Conservation (phyloP, 2,797 vertebrate genomes). For the Poeciliopsis gracilis region DNA sequence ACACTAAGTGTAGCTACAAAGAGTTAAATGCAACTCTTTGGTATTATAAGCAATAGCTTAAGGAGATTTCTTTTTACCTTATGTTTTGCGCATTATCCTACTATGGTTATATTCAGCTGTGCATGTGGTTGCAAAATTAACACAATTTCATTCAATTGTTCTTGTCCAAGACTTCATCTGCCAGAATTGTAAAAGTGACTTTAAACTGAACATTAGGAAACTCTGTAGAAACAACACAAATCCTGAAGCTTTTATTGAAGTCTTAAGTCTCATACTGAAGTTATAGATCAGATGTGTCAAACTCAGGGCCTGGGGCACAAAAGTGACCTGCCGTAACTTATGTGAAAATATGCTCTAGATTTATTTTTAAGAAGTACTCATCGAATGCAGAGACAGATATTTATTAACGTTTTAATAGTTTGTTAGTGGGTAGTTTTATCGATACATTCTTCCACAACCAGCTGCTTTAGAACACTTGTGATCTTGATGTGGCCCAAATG, state of each 20-base stretch:
- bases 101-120: neutral
- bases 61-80: neutral
- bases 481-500: neutral
- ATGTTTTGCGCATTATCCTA: neutral
- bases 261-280: no score
- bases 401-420: no score
- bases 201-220: neutral
- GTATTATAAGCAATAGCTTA: neutral
- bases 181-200: neutral
- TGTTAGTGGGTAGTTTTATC: neutral
- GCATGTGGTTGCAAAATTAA: neutral
- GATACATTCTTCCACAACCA: neutral
- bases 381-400: no score
- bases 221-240: neutral
- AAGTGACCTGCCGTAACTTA: no score
- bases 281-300: no score
- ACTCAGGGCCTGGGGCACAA: no score
- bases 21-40: neutral
- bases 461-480: neutral
- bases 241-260: neutral
- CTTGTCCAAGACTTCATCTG: neutral
- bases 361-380: no score
- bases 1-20: neutral
- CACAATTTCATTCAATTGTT: neutral
- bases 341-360: no score